These are phyloP conservation scores for Bruchidius siliquastri DNA, from an alignment of 2,888 invertebrate genomes.

Conservation along the genomic window DNA sequence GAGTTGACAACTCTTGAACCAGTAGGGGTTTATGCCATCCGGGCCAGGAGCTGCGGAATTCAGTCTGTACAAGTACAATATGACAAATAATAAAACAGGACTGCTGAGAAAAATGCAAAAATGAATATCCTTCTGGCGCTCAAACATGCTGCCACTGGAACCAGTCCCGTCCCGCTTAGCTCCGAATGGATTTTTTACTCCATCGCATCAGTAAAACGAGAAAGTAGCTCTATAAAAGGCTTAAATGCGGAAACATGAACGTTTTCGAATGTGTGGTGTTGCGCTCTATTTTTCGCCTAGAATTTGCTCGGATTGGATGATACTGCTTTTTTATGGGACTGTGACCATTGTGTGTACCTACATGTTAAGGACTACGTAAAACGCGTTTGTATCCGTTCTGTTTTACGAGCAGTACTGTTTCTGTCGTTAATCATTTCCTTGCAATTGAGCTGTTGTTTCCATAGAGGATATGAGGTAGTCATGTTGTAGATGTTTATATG, in stretches of 20 bases:
- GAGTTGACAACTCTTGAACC: too few species aligned
- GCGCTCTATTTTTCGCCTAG: background rate
- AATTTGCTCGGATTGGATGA: background rate
- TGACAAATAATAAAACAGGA: too few species aligned
- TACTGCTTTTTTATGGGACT: background rate
- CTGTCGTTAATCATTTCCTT: background rate
- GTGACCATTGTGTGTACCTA: background rate
- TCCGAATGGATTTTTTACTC: background rate
- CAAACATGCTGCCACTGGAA: background rate
- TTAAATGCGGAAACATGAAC: background rate
- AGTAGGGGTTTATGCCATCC: too few species aligned
- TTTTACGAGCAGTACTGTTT: background rate
- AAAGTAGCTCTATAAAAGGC: background rate
- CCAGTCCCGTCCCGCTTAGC: background rate
- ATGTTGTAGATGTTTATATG: background rate
- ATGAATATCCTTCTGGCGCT: background rate
- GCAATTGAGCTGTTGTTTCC: background rate
- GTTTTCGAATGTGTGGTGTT: background rate
- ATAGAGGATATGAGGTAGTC: background rate
- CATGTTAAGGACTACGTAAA: background rate
- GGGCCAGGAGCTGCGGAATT: too few species aligned
- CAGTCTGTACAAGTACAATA: too few species aligned
- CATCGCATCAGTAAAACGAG: background rate
- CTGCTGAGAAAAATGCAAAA: background rate
- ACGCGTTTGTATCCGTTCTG: background rate